Base-by-base conservation (phyloP, 2,888 invertebrate species). In the Drosophila paramelanica region DNA sequence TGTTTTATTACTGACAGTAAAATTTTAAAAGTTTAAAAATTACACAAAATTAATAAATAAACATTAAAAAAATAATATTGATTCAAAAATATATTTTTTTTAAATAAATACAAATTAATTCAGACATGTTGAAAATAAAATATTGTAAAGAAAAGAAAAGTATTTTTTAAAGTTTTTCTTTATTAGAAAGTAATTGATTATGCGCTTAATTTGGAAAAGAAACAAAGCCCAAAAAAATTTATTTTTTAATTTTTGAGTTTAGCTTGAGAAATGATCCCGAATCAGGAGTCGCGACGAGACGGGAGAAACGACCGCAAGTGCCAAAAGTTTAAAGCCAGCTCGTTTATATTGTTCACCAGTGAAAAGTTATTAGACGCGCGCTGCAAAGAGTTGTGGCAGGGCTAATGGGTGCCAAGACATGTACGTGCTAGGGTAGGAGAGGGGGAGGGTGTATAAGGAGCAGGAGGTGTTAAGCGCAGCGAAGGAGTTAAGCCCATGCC, bases 241-340 rank as follows among this genome's bases (percentile, higher is more conserved):
- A 49, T 46, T 41, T 64, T 36, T 8, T 42, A 14, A 5, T 50
- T 50, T 38, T 55, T 56, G 11, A 33, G 23, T 41, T 45, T 52
- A 46, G 49, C 11, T 45, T 55, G 55, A 53, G 53, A 69, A 81
- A 87, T 78, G 67, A 68, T 65, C 62, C 62, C 58, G 46, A 60
- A 75, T 65, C 56, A 41, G 42, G 61, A 64, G 20, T 36, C 53
- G 50, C 2, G 10, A 45, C 51, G 14, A 6, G 43, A 31, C 56
- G 6, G 36, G 38, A 52, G 49, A 17, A 38, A 27, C 38, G 43
- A 73, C 83, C 86, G 43, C 83, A 85, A 88, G 69, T 88, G 88
- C 73, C 88, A 85, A 80, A 88, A 86, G 65, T 80, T 76, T 51
- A 46, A 65, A 53, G 61, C 62, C 69, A 74, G 45, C 80, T 78